Conservation (phyloP, 1,140 invertebrate species). For the Choristoneura fumiferana region DNA sequence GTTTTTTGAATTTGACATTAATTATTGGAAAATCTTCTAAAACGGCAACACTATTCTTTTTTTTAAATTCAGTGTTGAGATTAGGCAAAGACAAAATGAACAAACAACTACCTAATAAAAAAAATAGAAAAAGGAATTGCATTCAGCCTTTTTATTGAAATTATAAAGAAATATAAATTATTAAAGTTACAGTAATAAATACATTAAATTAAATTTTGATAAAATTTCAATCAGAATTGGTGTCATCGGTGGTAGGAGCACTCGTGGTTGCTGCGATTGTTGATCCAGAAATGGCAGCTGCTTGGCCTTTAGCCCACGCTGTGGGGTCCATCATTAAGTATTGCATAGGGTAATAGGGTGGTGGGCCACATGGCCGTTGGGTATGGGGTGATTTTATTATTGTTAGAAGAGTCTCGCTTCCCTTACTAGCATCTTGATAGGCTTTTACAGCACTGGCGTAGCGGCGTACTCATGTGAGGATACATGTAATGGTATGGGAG, state of each 20-base stretch:
- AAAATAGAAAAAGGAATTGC: too few relatives aligned
- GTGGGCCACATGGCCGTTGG: slow-evolving; percentile 35
- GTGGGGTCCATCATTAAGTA: slow-evolving; percentile 60
- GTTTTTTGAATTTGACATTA: too few relatives aligned
- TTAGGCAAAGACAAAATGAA: too few relatives aligned
- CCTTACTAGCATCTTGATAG: slow-evolving; percentile 38
- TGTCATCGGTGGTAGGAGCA: not conserved
- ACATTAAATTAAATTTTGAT: slow-evolving; percentile 3
- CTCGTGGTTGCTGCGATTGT: slow-evolving; percentile 6
- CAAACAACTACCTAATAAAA: too few relatives aligned
- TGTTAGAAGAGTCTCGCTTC: slow-evolving; percentile 26
- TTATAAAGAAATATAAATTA: slow-evolving; percentile 17
- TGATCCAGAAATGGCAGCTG: slow-evolving; percentile 22
- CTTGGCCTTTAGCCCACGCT: slow-evolving; percentile 43
- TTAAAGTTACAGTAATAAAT: slow-evolving; percentile 19
- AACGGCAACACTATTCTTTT: too few relatives aligned
- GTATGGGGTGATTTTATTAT: slow-evolving; percentile 26
- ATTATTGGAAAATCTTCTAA: too few relatives aligned
- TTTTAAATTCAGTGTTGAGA: too few relatives aligned
- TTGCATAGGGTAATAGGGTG: slow-evolving; percentile 48
- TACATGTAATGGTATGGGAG: slow-evolving; percentile 54
- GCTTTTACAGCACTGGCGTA: slow-evolving; percentile 47
- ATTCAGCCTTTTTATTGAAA: slow-evolving; percentile 14
- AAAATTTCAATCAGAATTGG: not conserved
- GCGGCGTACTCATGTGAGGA: slow-evolving; percentile 52